Evolutionary conservation across 2,797 vertebrate species (phyloP), one percentile per base, ranked within the genome.

Genomic region (Cetoscarus ocellatus): DNA sequence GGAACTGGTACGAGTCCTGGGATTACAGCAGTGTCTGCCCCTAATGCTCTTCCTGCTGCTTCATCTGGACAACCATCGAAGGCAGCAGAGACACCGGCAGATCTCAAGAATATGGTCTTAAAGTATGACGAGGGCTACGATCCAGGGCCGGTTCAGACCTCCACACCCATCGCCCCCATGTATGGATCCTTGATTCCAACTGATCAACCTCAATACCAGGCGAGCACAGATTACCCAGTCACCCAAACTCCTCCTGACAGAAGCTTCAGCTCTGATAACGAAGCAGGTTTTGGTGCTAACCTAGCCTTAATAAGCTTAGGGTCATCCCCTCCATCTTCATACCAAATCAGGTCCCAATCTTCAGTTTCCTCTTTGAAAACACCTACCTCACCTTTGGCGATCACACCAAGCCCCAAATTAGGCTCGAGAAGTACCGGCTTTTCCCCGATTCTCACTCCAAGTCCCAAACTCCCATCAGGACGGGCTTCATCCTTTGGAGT

Each of bases 141-240:
- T 67, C 85, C 85, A 19, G 83, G 82, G 15, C 89, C 90, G 0
- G 13, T 77, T 19, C 91, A 91, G 66, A 92, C 89, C 17, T 93
- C 90, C 34, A 93, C 89, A 47, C 90, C 90, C 6, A 84, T 88
- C 0, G 12, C 17, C 12, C 73, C 84, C 0, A 53, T 77, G 8
- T 39, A 75, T 34, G 76, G 68, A 61, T 55, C 70, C 1, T 68
- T 85, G 36, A 12, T 17, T 60, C 59, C 59, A n/a, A 17, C 61
- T 14, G 15, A 0, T 53, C 65, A 74, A 27, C n/a, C 70, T 15
- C 40, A 73, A 5, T 4, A 19, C 3, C 3, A 11, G 67, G 70
- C 67, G 1, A 56, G 45, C 19, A 38, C 40, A 71, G 61, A 35
- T 53, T 56, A 83, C 62, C 59, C 66, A 19, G 66, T 75, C n/a